Percentiles rank a stretch among this genome's conserved stretches.
phyloP scores from a whole-genome alignment of 2,888 invertebrate genomes.

The Drosophila bunnanda region DNA sequence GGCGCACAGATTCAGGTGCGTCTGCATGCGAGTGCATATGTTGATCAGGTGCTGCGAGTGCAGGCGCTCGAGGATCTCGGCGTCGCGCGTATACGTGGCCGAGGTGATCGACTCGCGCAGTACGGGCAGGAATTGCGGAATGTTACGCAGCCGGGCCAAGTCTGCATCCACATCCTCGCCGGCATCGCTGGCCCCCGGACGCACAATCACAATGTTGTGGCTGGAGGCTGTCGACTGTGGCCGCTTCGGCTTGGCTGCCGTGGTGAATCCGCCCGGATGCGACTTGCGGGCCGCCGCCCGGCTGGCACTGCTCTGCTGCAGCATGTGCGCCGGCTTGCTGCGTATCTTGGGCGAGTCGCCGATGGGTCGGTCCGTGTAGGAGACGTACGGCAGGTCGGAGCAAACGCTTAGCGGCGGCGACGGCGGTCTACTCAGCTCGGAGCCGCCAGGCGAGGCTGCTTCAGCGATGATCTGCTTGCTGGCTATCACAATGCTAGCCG shows the following conservation, averaged over 20 bases:
- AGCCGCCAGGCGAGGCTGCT: constrained; percentile 79
- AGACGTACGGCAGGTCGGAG: constrained; percentile 95
- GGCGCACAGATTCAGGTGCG: constrained; percentile 92
- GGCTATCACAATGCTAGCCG: constrained; percentile 70
- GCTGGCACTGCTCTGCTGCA: constrained; percentile 63
- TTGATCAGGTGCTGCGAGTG: constrained; percentile 88
- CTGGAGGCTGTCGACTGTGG: constrained; percentile 85
- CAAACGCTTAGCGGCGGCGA: constrained; percentile 95
- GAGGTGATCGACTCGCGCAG: constrained; percentile 95
- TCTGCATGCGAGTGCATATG: constrained; percentile 92
- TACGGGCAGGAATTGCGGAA: constrained; percentile 96
- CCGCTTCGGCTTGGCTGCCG: constrained; percentile 82
- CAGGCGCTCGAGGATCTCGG: constrained; percentile 92
- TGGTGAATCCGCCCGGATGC: constrained; percentile 75
- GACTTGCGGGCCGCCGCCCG: constrained; percentile 78
- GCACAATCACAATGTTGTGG: constrained; percentile 93
- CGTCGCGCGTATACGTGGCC: constrained; percentile 89
- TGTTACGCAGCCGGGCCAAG: constrained; percentile 86
- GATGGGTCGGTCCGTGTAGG: constrained; percentile 95
- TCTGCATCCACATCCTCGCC: constrained; percentile 89
- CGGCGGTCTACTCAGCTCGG: constrained; percentile 86
- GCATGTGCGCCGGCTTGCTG: constrained; percentile 84
- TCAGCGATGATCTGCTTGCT: constrained; percentile 70
- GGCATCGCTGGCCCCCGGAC: constrained; percentile 88
- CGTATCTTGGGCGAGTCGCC: constrained; percentile 94